These are phyloP conservation scores for Pachliopta kotzebuea DNA, from an alignment of 2,888 invertebrate genomes.

Conservation along the genomic window DNA sequence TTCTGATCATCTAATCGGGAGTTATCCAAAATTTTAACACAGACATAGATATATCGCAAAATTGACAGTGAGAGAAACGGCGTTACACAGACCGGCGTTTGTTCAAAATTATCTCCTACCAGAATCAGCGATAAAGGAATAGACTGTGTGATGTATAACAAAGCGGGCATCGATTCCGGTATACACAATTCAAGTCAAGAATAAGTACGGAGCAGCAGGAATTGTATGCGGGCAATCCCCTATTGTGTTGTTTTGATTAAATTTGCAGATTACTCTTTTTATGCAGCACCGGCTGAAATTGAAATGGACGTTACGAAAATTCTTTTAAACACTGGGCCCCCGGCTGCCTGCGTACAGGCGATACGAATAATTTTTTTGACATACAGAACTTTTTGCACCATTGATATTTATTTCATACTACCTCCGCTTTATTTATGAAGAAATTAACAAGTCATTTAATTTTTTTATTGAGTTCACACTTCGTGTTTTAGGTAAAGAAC, in stretches of 20 bases:
- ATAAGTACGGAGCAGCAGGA: conserved; percentile 21
- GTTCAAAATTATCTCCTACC: too few relatives aligned
- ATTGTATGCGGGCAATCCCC: conserved; percentile 47
- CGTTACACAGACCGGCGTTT: too few relatives aligned
- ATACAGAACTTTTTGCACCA: conserved; percentile 40
- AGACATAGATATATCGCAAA: too few relatives aligned
- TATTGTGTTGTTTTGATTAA: conserved; percentile 74
- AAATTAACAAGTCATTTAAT: too few relatives aligned
- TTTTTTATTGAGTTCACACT: too few relatives aligned
- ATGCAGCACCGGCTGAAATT: conserved; percentile 47
- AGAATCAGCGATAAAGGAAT: not conserved
- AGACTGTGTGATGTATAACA: conserved; percentile 11
- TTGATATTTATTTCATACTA: not conserved
- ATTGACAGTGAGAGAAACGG: too few relatives aligned
- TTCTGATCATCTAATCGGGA: too few relatives aligned
- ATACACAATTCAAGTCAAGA: conserved; percentile 26
- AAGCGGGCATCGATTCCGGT: conserved; percentile 7
- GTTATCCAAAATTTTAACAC: too few relatives aligned
- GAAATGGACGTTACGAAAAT: conserved; percentile 43
- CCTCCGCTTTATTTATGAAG: too few relatives aligned
- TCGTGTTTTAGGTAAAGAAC: too few relatives aligned
- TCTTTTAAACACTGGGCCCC: conserved; percentile 39
- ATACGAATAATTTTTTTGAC: conserved; percentile 34
- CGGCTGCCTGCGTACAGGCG: conserved; percentile 17
- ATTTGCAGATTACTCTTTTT: conserved; percentile 69